These are phyloP conservation scores for Nasonia longicornis DNA, from an alignment of 1,140 invertebrate genomes.

Conservation along the genomic window DNA sequence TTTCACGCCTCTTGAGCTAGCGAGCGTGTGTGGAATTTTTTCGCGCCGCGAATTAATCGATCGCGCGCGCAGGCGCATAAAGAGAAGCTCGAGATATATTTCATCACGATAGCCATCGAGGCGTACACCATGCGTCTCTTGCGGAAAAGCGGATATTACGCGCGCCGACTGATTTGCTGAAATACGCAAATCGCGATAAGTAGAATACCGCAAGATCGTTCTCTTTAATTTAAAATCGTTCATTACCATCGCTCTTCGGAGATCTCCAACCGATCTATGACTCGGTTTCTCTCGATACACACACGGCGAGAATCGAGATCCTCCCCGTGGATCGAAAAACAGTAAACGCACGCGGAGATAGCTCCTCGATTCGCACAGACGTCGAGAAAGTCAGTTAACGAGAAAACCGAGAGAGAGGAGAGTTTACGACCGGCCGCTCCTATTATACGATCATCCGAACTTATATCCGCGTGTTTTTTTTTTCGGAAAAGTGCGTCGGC, in stretches of 20 bases:
- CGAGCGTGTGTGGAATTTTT: background rate
- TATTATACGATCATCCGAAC: background rate
- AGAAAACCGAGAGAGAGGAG: background rate
- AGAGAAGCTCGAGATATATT: constrained; percentile 10
- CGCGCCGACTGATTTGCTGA: background rate
- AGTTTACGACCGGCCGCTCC: constrained; percentile 22
- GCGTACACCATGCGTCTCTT: background rate
- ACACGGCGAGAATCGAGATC: background rate
- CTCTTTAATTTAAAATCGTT: background rate
- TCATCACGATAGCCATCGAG: background rate
- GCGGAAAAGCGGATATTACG: background rate
- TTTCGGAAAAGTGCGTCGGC: constrained; percentile 10
- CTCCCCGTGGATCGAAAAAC: background rate
- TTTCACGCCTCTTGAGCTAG: background rate
- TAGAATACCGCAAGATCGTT: background rate
- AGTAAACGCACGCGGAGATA: background rate
- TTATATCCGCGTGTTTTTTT: constrained; percentile 25
- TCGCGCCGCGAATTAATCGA: background rate
- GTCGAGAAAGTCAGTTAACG: constrained; percentile 7
- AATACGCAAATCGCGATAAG: background rate
- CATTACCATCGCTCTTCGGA: background rate
- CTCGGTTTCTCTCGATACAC: background rate
- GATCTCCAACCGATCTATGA: background rate
- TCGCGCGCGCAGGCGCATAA: background rate
- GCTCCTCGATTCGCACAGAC: background rate